phyloP scores from a whole-genome alignment of 53 echinoderm and acorn worm species.

The Crossaster papposus region DNA sequence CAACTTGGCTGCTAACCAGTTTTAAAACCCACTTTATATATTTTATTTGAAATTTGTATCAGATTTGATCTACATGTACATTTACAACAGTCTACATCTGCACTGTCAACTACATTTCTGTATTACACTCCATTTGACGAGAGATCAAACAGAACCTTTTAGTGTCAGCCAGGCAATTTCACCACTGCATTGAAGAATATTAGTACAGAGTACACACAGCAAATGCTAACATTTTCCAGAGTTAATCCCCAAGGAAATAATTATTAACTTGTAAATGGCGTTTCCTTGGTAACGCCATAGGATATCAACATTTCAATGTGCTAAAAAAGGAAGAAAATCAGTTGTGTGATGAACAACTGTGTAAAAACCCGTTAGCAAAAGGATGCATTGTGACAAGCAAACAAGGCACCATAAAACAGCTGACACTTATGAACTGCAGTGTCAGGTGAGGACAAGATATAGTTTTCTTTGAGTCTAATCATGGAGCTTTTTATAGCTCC shows the following conservation, averaged over 20 bases:
- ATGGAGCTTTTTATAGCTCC: no score
- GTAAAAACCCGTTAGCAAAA: background rate
- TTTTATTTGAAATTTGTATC: no score
- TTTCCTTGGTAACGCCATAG: slow-evolving; percentile 14
- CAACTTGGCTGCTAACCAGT: no score
- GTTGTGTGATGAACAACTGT: background rate
- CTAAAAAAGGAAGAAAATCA: background rate
- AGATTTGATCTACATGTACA: no score
- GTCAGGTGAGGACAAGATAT: background rate
- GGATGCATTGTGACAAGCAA: background rate
- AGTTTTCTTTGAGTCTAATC: background rate
- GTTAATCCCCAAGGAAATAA: slow-evolving; percentile 19
- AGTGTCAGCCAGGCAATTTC: background rate
- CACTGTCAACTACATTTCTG: no score
- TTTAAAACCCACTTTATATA: no score
- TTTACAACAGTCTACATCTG: no score
- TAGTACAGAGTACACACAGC: background rate
- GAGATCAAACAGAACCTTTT: background rate
- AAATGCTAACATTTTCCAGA: background rate
- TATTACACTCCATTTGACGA: background rate
- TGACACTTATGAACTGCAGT: slow-evolving; percentile 2
- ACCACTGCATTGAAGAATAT: background rate
- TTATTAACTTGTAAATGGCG: slow-evolving; percentile 31
- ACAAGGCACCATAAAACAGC: background rate
- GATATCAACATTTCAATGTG: background rate